These are phyloP conservation scores for Liparis tanakae DNA, from an alignment of 2,797 vertebrate genomes.

Conservation along the genomic window DNA sequence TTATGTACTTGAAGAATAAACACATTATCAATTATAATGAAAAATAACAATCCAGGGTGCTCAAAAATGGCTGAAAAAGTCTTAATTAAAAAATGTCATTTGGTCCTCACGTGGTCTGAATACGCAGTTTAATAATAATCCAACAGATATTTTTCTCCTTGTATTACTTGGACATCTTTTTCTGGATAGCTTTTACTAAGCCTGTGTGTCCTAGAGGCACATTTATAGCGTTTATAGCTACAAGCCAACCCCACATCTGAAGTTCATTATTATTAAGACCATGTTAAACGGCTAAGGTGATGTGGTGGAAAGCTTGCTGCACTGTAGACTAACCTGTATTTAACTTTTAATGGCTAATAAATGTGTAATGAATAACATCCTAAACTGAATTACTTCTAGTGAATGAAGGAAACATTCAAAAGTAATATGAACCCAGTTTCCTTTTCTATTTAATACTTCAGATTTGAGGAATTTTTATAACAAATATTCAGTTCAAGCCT, in stretches of 20 bases:
- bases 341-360: constrained; percentile 2
- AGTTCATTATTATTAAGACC: constrained; percentile 1
- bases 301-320: background rate
- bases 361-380: background rate
- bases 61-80: constrained; percentile 23
- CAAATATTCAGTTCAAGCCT: constrained; percentile 10
- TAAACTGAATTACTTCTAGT: background rate
- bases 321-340: background rate
- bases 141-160: background rate
- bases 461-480: background rate
- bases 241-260: background rate
- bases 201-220: background rate
- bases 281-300: background rate
- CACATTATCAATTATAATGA: constrained; percentile 56
- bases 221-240: background rate
- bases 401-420: background rate
- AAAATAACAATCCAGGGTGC: constrained; percentile 41
- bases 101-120: constrained; percentile 27
- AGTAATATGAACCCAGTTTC: background rate
- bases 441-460: constrained; percentile 1
- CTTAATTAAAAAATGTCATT: constrained; percentile 31
- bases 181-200: background rate
- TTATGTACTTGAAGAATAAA: constrained; percentile 55
- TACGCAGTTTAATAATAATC: constrained; percentile 2
- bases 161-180: background rate